Evolutionary conservation across 1,140 invertebrate species (phyloP).

Genomic region (Drepana arcuata): DNA sequence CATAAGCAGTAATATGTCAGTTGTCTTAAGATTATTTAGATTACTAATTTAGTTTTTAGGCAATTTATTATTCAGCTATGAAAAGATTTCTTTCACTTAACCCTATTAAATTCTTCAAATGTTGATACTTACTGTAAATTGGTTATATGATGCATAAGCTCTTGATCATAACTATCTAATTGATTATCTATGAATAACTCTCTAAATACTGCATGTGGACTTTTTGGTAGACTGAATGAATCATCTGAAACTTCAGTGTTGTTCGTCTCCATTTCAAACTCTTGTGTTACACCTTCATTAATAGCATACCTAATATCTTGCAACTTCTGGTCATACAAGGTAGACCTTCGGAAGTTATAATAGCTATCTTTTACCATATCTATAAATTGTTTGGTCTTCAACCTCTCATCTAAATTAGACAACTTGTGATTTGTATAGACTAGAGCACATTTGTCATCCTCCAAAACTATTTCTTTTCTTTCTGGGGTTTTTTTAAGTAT

Average conservation of each 20-base stretch:
- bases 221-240: constrained; percentile 25
- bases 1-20: too few relatives aligned
- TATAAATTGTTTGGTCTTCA: constrained; percentile 51
- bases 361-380: constrained; percentile 66
- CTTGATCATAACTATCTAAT: constrained; percentile 52
- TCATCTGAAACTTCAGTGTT: constrained; percentile 9
- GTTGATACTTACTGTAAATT: constrained; percentile 49
- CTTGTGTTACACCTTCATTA: constrained; percentile 60
- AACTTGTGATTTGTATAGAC: constrained; percentile 56
- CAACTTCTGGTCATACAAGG: constrained; percentile 61
- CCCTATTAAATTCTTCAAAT: not conserved
- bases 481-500: constrained; percentile 44
- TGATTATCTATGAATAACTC: constrained; percentile 48
- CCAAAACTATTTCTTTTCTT: constrained; percentile 25
- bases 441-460: constrained; percentile 63
- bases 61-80: not conserved
- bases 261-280: constrained; percentile 34
- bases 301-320: constrained; percentile 65
- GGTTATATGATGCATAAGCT: constrained; percentile 46
- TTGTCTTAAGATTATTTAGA: too few relatives aligned
- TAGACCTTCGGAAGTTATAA: constrained; percentile 65
- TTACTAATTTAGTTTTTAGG: not conserved
- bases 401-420: constrained; percentile 39
- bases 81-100: not conserved
- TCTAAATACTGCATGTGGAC: constrained; percentile 56